Evolutionary conservation across 2,797 vertebrate species (phyloP), one percentile per base, ranked within the genome.

Genomic region (Bryconaethiops microstoma): DNA sequence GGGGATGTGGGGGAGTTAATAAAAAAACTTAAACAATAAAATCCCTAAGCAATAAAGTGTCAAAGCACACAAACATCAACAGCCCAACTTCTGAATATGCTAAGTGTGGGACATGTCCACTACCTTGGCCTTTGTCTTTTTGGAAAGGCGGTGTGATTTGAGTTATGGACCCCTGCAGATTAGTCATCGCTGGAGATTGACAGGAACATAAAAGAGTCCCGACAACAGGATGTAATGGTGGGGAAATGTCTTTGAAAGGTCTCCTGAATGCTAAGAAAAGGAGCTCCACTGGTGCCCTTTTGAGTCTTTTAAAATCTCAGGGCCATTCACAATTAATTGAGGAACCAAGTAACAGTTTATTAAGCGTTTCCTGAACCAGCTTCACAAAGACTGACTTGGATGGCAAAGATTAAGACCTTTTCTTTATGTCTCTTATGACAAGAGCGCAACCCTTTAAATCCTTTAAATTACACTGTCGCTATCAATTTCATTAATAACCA

Each of bases 231-330:
- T 40, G 35, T 40, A 42, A 74, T 21, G 29, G 35, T 59, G 71
- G 6, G 54, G 35, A 42, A 42, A 40, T 40, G 52, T 14, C 17
- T 73, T 29, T 35, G 40, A 57, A 73, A 35, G 48, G 2, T 42
- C 71, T 54, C 25, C 71, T 59, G 71, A 29, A 19, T 59, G 17
- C 19, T 7, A 21, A 74, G 70, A n/a, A 73, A 73, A 39, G 70
- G 55, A 12, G 25, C 35, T 39, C 70, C 10, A 39, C 17, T n/a
- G 29, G 70, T 39, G 70, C 25, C 70, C 35, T 74, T 57, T 40
- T 12, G 14, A 35, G 35, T 14, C 54, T 55, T n/a, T n/a, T 57
- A n/a, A 17, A n/a, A 21, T 48, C 67, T 50, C 40, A 21, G 40
- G 8, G 40, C 8, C 40, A 21, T 42, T 68, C 42, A 14, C 40